These are phyloP conservation scores for Ephydatia muelleri DNA, from an alignment of 37 sponge, comb jelly and placozoan genomes.

Conservation along the genomic window DNA sequence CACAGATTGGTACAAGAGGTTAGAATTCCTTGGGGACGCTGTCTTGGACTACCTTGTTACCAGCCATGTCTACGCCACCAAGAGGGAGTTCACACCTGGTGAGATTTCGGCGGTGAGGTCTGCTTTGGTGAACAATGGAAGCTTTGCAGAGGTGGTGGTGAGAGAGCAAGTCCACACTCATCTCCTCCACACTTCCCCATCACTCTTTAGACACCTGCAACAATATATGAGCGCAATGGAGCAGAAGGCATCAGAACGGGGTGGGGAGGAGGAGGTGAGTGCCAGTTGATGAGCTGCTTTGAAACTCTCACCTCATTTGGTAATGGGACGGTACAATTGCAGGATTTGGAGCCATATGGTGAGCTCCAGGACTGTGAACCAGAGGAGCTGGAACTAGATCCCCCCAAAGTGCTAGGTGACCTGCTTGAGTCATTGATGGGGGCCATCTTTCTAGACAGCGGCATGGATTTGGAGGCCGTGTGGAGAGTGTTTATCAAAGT, in stretches of 20 bases:
- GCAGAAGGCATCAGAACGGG: not conserved
- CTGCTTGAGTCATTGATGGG: slow-evolving; percentile 91
- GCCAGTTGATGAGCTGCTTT: not conserved
- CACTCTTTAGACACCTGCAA: slow-evolving; percentile 51
- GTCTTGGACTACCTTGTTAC: slow-evolving; percentile 91
- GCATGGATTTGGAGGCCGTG: slow-evolving; percentile 68
- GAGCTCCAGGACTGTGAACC: slow-evolving; percentile 34
- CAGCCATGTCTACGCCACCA: slow-evolving; percentile 67
- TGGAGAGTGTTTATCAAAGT: slow-evolving; percentile 77
- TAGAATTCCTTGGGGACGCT: slow-evolving; percentile 99
- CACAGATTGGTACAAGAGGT: slow-evolving; percentile 91
- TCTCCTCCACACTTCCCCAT: slow-evolving; percentile 58
- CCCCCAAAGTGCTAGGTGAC: slow-evolving; percentile 95
- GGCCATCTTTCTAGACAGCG: slow-evolving; percentile 94
- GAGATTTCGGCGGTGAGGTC: slow-evolving; percentile 81
- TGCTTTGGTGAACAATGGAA: slow-evolving; percentile 92
- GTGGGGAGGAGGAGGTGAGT: slow-evolving; percentile 13
- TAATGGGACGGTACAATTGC: not conserved
- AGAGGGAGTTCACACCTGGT: slow-evolving; percentile 72
- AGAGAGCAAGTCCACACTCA: slow-evolving; percentile 37
- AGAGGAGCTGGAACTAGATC: slow-evolving; percentile 60
- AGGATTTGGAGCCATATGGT: slow-evolving; percentile 11
- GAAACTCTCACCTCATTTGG: not conserved
- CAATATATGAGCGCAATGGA: slow-evolving; percentile 15
- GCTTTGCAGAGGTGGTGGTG: slow-evolving; percentile 73